phyloP scores from a whole-genome alignment of 2,113 vertebrate species.

The Excalfactoria chinensis region DNA sequence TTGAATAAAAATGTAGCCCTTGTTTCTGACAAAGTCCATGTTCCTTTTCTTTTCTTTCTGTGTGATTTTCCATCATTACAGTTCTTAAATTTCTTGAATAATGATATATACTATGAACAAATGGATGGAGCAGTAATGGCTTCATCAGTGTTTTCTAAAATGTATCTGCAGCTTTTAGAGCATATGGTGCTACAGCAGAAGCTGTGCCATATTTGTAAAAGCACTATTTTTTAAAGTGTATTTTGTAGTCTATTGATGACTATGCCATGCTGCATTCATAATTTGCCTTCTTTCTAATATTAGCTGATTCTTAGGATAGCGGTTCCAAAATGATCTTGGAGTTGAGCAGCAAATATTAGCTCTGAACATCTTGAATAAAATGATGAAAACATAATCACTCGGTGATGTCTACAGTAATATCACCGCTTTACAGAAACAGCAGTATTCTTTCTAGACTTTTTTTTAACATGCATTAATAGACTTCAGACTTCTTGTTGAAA shows the following conservation, averaged over 20 bases:
- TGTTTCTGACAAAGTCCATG: slow-evolving; percentile 82
- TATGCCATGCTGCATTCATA: slow-evolving; percentile 59
- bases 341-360: not conserved
- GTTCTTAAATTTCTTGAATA: slow-evolving; percentile 87
- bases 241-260: slow-evolving; percentile 60
- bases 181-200: slow-evolving; percentile 29
- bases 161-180: slow-evolving; percentile 68
- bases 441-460: not conserved
- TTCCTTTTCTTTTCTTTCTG: slow-evolving; percentile 83
- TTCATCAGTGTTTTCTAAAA: slow-evolving; percentile 83
- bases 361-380: slow-evolving; percentile 30
- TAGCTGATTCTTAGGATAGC: slow-evolving; percentile 39
- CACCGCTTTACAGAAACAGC: not conserved
- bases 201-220: slow-evolving; percentile 68
- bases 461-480: not conserved
- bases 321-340: slow-evolving; percentile 4
- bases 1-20: slow-evolving; percentile 88
- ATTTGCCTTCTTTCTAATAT: slow-evolving; percentile 54
- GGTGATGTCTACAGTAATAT: slow-evolving; percentile 17
- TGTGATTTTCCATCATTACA: slow-evolving; percentile 86
- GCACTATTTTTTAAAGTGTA: slow-evolving; percentile 65
- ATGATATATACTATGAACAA: slow-evolving; percentile 84
- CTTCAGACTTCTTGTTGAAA: not conserved
- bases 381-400: not conserved
- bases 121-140: slow-evolving; percentile 80